Evolutionary conservation across 2,888 invertebrate species (phyloP), one percentile per base, ranked within the genome.

Genomic region (Balanococcus diminutus): DNA sequence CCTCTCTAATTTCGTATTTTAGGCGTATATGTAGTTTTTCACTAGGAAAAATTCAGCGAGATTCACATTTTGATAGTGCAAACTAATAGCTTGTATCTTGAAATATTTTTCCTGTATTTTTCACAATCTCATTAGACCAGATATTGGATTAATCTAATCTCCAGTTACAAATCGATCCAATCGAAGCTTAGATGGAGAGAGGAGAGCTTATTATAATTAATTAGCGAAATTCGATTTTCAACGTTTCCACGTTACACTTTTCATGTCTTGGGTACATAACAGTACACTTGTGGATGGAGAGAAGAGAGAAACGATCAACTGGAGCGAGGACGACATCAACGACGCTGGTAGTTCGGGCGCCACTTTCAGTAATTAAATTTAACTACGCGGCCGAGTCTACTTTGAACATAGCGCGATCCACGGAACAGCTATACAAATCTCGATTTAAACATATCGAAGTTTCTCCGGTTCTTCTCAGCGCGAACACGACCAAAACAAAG

Each of bases 171-270:
- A 46, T 46, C 11, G 46, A 14, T 14, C 2, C 2, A 9, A 14
- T 8, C 2, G 14, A 8, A 36, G 36, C 5, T 36, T 4, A 36
- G 8, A 36, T 6, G 4, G n/a, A n/a, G n/a, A 46, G n/a, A 16
- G 1, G 6, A 3, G 56, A 56, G 56, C 19, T 56, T 22, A 56
- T 22, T 56, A 28, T 28, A 28, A 19, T 67, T 67, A 67, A 67
- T 67, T 67, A 67, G 28, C 6, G 3, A 67, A 67, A 67, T 67
- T 67, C 28, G 14, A 67, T 67, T 67, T 67, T 14, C 67, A 28
- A 67, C 67, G 67, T 67, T 28, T 28, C 67, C 67, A 67, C 31
- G 67, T 67, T 67, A 67, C 67, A 67, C 67, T 28, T 67, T 56
- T 9, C 19, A 22, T 22, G 8, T 6, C 3, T 36, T 19, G 56